Evolutionary conservation across 2,113 vertebrate species (phyloP), one percentile per base, ranked within the genome.

Genomic region (Perca schrenkii): DNA sequence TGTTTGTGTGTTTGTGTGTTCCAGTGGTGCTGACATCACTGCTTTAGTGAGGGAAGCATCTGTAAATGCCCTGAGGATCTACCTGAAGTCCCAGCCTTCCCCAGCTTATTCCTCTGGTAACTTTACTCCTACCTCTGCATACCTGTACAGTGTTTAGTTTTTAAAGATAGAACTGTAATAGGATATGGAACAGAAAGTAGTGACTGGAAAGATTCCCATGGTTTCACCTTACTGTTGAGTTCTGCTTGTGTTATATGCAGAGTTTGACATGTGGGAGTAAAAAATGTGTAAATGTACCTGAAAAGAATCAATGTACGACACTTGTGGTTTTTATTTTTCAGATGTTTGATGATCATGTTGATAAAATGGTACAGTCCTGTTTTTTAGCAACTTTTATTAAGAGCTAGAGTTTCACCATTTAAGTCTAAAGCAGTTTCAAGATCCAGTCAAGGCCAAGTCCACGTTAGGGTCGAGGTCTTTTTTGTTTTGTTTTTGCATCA

Each of bases 11-110:
- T 90, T 15, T 82, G 53, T 85, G n/a, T 82, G 62, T 4, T 73
- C 4, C 76, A 99, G 98, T 62, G 98, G 97, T 1, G 97, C 97
- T 22, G 98, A 99, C 80, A 96, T 99, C 87, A 97, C 97, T 0
- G 98, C 98, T 3, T 88, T 99, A 0, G 96, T 99, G 52, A 96
- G 97, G 17, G 98, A 99, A 92, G 98, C 98, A 8, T 98, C 97
- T 1, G 6, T 99, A 6, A 97, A 94, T 0, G 97, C 97, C 22
- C 90, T 99, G 88, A 96, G 96, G 85, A 89, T 72, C 60, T 76
- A 91, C 74, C 25, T 95, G 60, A 84, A 82, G 78, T 73, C 85
- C 40, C 80, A 71, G 14, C 16, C 54, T 12, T 12, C 77, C 2
- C 34, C 80, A 12, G 46, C 36, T 15, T 7, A 50, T 13, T 49